Evolutionary conservation across 2,797 vertebrate species (phyloP), one percentile per base, ranked within the genome.

Genomic region (Acanthiza pusilla): DNA sequence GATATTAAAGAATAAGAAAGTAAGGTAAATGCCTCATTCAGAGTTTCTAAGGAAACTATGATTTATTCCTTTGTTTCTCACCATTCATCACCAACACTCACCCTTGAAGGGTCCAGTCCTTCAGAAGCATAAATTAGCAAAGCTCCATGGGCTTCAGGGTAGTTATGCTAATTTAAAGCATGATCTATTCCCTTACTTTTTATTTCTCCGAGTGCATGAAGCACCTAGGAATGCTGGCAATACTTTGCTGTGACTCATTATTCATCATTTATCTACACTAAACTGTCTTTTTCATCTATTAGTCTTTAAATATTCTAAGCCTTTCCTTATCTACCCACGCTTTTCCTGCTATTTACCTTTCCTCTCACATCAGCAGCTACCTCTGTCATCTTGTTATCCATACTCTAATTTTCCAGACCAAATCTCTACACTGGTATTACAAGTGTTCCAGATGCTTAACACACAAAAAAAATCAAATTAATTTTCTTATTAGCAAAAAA

Each of bases 401-500:
- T 85, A 87, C 43, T 95, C 77, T 94, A 96, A 96, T 97, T 91
- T 97, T 93, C 80, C 89, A 97, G 55, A 81, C 79, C 80, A 95
- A 95, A 96, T 85, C 93, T 89, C 91, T 94, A 96, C 57, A 71
- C 68, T 93, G 65, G 95, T 97, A 92, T 91, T 91, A 94, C 85
- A 97, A 94, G 77, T 91, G 78, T 95, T 97, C 75, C 81, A 91
- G 68, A 88, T 80, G 67, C 85, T 96, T 97, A 95, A 95, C 93
- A 95, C 23, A 48, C 90, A 87, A 72, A 91, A 95, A 95, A 91
- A 95, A 91, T 70, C 53, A 94, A 96, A 88, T 95, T 93, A 96
- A 93, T 94, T 94, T 93, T 97, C 96, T 95, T 96, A 67, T 90
- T 94, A 89, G 65, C 42, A 89, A 94, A 96, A 95, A 95, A 91